Evolutionary conservation across 2,888 invertebrate genomes (phyloP), one percentile per base, ranked within the genome.

Genomic region (Phortica okadai): DNA sequence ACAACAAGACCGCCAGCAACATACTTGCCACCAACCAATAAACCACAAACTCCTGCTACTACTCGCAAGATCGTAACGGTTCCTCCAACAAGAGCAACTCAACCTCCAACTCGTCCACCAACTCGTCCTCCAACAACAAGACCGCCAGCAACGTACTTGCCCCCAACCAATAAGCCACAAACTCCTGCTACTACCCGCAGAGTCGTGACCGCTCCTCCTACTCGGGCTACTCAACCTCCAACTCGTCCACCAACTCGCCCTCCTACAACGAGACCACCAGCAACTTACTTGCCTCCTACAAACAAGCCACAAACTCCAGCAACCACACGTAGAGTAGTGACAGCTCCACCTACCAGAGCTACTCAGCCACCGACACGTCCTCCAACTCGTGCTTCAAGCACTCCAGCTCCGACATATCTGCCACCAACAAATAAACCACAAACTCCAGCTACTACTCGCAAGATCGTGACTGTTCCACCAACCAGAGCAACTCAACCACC

Each of bases 91-190:
- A 64, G 75, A 54, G 76, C 77, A 59, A 76, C 77, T 8, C 67
- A 66, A 0, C 77, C 80, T 59, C 75, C 79, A 69, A 80, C 79
- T 5, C 62, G 54, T 59, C 78, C 81, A 33, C 67, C 79, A 21
- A 79, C 83, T 1, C 80, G 76, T 16, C 72, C 72, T 2, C 72
- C 76, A 41, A 77, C 77, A 8, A 79, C 74, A 0, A 81, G 25
- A 73, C 88, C 88, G 21, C 85, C 85, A 77, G 78, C 88, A 33
- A 85, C 83, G 78, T 74, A 77, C 83, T 78, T 75, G 62, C 80
- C 79, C 72, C 79, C 77, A 11, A 86, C 58, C 73, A 84, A 78
- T 10, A 80, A 77, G n/a, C 78, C 81, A 14, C 77, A 74, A 25
- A 76, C 81, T 10, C 73, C 80, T 67, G 75, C 80, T 25, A 78